Conservation (phyloP, 2,113 vertebrate genomes). For the Pitta sordida region DNA sequence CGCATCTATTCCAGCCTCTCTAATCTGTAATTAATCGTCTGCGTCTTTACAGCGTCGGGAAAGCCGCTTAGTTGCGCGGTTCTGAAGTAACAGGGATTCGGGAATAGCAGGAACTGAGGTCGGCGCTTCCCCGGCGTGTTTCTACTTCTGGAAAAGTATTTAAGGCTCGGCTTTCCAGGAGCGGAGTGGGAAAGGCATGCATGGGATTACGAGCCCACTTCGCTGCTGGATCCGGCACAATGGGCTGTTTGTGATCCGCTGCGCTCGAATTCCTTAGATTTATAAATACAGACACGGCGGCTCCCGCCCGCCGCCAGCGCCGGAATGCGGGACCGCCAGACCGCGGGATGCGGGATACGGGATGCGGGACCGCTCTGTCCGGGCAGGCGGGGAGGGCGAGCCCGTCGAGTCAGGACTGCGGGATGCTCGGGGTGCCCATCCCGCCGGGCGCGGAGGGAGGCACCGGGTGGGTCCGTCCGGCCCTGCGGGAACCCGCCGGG, state of each 20-base stretch:
- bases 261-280: neutral
- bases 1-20: neutral
- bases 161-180: neutral
- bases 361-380: neutral
- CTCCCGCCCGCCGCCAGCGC: neutral
- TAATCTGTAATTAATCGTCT: constrained; percentile 25
- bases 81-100: neutral
- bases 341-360: neutral
- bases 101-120: neutral
- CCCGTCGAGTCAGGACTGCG: neutral
- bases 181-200: neutral
- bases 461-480: neutral
- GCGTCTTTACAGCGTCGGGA: neutral
- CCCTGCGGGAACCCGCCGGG: neutral
- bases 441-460: neutral
- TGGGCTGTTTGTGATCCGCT: neutral
- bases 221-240: neutral
- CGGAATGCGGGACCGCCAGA: neutral
- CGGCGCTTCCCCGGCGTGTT: neutral
- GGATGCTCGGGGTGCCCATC: neutral
- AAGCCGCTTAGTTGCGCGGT: neutral
- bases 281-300: neutral
- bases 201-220: neutral
- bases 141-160: neutral
- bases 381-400: neutral